phyloP scores from a whole-genome alignment of 2,113 vertebrate genomes.

The Peromyscus polionotus region DNA sequence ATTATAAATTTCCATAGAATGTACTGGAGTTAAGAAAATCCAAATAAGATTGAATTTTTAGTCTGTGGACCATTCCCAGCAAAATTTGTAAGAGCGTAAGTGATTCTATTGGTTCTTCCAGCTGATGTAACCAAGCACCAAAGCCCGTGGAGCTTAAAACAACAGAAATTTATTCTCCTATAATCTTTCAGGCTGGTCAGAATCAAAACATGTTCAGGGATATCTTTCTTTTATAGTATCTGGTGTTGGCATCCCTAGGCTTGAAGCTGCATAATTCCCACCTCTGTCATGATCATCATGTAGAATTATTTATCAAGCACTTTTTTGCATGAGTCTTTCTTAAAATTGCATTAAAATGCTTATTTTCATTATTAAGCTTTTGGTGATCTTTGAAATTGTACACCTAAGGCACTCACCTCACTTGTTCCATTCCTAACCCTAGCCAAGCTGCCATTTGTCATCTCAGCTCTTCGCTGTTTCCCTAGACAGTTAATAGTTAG shows the following conservation, averaged over 20 bases:
- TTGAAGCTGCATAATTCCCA: background rate
- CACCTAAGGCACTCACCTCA: background rate
- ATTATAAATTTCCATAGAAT: background rate
- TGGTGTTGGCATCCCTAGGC: background rate
- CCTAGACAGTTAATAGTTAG: background rate
- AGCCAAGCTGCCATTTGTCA: no score
- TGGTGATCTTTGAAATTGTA: background rate
- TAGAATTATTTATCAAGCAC: background rate
- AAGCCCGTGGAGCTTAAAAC: background rate
- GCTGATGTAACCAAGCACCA: background rate
- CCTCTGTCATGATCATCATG: background rate
- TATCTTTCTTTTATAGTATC: background rate
- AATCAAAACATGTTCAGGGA: background rate
- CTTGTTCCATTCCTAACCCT: background rate
- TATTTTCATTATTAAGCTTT: background rate
- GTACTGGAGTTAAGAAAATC: background rate
- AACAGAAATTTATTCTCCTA: background rate
- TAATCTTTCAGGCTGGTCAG: background rate
- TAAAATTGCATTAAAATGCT: background rate
- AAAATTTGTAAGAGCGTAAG: background rate
- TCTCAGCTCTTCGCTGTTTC: background rate
- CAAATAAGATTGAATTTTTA: constrained; percentile 2
- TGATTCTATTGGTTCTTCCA: background rate
- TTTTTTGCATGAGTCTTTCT: background rate
- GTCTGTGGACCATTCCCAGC: background rate